phyloP scores from a whole-genome alignment of 2,888 invertebrate genomes.

The Aproaerema taeniolella region DNA sequence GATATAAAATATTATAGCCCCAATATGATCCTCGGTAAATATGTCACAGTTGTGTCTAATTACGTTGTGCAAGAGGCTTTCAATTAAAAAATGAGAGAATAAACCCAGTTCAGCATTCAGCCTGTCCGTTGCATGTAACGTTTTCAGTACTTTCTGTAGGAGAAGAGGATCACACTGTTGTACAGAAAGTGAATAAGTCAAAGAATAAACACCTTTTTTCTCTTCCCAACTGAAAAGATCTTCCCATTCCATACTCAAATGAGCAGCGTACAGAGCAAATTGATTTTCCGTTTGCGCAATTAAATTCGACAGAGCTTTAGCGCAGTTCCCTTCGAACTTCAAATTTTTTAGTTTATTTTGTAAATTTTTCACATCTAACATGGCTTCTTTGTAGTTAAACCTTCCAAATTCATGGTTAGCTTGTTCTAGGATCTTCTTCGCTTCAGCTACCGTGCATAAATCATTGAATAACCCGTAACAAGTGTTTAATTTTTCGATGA shows the following conservation, averaged over 20 bases:
- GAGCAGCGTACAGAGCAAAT: conserved; percentile 52
- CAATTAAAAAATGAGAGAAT: conserved; percentile 65
- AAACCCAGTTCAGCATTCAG: conserved; percentile 57
- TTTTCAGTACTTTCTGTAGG: conserved; percentile 56
- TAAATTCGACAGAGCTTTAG: conserved; percentile 44
- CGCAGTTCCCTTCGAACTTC: conserved; percentile 48
- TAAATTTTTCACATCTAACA: conserved; percentile 43
- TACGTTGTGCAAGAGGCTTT: conserved; percentile 55
- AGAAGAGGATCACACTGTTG: conserved; percentile 59
- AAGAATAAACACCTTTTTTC: conserved; percentile 45
- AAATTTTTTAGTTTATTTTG: conserved; percentile 37
- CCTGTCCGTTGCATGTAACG: conserved; percentile 52
- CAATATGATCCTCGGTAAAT: conserved; percentile 56
- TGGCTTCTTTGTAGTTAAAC: conserved; percentile 53
- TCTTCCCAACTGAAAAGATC: conserved; percentile 63
- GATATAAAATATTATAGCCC: conserved; percentile 62
- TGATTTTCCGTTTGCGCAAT: conserved; percentile 56
- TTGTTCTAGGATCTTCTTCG: conserved; percentile 44
- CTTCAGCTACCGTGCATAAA: conserved; percentile 47
- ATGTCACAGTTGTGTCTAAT: conserved; percentile 65
- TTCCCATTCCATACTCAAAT: conserved; percentile 66
- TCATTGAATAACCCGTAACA: conserved; percentile 39
- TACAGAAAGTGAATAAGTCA: conserved; percentile 56
- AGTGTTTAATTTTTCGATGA: conserved; percentile 43
- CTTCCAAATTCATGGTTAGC: conserved; percentile 58